Percentiles rank a stretch among this genome's conserved stretches.
These are phyloP conservation scores for Drosophila orosa DNA, from an alignment of 1,140 invertebrate species.

Conservation along the genomic window DNA sequence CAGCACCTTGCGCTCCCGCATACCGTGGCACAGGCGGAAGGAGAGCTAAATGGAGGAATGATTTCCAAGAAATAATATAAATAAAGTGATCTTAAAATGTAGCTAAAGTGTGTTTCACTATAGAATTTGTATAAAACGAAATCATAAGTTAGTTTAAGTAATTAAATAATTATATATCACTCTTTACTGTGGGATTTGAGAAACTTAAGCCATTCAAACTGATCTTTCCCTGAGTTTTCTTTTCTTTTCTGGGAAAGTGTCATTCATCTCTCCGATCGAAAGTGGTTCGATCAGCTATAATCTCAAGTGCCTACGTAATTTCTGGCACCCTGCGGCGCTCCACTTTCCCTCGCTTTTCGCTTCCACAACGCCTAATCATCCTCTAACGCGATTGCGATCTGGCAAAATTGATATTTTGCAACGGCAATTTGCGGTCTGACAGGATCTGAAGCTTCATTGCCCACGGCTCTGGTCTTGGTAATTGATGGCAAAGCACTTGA, in stretches of 20 bases:
- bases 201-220: background rate
- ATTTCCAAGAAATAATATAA: background rate
- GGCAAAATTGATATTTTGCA: slow-evolving; percentile 71
- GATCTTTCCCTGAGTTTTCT: slow-evolving; percentile 18
- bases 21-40: slow-evolving; percentile 87
- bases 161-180: background rate
- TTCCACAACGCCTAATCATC: slow-evolving; percentile 58
- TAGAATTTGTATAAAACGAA: background rate
- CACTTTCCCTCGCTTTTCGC: slow-evolving; percentile 60
- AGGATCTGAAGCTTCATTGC: slow-evolving; percentile 35
- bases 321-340: slow-evolving; percentile 28
- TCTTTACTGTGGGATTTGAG: background rate
- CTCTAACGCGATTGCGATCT: slow-evolving; percentile 25
- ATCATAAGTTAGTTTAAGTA: background rate
- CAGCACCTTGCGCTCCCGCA: slow-evolving; percentile 86
- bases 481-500: slow-evolving; percentile 34
- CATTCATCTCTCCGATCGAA: slow-evolving; percentile 70
- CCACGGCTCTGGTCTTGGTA: slow-evolving; percentile 14
- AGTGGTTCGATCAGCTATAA: slow-evolving; percentile 53
- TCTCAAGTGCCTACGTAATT: slow-evolving; percentile 67
- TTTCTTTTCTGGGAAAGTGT: slow-evolving; percentile 41
- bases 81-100: background rate
- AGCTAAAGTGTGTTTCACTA: background rate
- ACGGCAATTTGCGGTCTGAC: slow-evolving; percentile 54
- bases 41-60: slow-evolving; percentile 85